Percentiles rank a stretch among this genome's conserved stretches.
Conservation (phyloP, 1,140 invertebrate genomes). For the Drosophila micromelanica region DNA sequence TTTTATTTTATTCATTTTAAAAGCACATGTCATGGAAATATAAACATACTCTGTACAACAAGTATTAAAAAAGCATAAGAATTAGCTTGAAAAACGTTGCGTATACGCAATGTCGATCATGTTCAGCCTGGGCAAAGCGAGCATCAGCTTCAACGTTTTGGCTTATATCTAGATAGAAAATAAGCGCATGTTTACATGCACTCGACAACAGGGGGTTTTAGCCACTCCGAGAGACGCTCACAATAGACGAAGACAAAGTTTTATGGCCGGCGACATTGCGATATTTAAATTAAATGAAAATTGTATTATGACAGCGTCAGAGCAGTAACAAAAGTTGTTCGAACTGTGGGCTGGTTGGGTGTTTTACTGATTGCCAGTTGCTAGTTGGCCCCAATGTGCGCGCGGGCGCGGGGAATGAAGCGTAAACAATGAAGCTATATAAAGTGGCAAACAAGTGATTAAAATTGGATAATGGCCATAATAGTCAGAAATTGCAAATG, state of each 20-base stretch:
- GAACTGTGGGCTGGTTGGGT: slow-evolving; percentile 4
- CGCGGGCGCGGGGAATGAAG: slow-evolving; percentile 15
- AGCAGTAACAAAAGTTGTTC: slow-evolving; percentile 25
- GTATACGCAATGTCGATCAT: slow-evolving; percentile 73
- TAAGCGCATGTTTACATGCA: slow-evolving; percentile 71
- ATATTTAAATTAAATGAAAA: slow-evolving; percentile 79
- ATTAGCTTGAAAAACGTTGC: slow-evolving; percentile 40
- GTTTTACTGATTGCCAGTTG: slow-evolving; percentile 16
- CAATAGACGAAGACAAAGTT: slow-evolving; percentile 60
- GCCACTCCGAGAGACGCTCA: slow-evolving; percentile 19
- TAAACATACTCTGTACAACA: too few species aligned
- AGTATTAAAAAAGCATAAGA: slow-evolving; percentile 6
- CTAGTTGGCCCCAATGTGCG: slow-evolving; percentile 35
- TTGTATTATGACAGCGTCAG: slow-evolving; percentile 57
- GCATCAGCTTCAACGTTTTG: slow-evolving; percentile 5
- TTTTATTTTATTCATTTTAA: too few species aligned
- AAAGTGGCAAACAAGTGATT: slow-evolving; percentile 74
- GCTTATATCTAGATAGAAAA: slow-evolving; percentile 65
- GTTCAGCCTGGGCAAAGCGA: slow-evolving; percentile 41
- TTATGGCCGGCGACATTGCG: slow-evolving; percentile 59
- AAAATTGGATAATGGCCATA: slow-evolving; percentile 67
- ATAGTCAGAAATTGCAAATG: slow-evolving; percentile 29
- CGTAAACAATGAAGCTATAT: slow-evolving; percentile 68
- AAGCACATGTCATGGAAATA: too few species aligned
- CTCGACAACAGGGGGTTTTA: slow-evolving; percentile 35